Evolutionary conservation across 2,888 invertebrate species (phyloP).

Genomic region (Leptothorax acervorum): DNA sequence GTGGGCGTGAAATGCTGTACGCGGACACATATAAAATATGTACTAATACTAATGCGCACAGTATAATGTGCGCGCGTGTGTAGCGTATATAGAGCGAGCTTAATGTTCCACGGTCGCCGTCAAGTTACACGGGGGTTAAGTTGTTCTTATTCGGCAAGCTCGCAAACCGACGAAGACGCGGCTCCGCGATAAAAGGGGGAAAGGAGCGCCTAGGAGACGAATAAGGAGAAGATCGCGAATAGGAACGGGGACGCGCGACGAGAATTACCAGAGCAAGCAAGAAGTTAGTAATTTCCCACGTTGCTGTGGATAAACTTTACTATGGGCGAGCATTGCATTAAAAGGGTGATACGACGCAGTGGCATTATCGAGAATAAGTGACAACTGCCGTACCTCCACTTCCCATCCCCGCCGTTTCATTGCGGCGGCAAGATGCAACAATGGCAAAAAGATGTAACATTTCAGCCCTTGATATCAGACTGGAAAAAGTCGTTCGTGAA

Average conservation of each 20-base stretch:
- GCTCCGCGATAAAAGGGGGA: constrained; percentile 29
- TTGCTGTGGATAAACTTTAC: constrained; percentile 50
- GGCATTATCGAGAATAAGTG: constrained; percentile 39
- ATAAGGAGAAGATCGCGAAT: constrained; percentile 20
- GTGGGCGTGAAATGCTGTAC: constrained; percentile 49
- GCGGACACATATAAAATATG: constrained; percentile 35
- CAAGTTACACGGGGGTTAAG: constrained; percentile 68
- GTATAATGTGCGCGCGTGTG: neutral
- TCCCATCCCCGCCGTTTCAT: neutral
- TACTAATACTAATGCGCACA: constrained; percentile 66
- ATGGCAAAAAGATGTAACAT: neutral
- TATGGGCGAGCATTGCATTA: constrained; percentile 30
- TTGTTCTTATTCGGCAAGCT: constrained; percentile 71
- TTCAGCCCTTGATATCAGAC: neutral
- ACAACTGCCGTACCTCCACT: neutral
- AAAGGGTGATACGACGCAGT: constrained; percentile 33
- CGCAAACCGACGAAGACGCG: constrained; percentile 60
- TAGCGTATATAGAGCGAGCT: constrained; percentile 31
- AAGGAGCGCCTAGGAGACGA: constrained; percentile 9
- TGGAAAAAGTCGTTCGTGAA: neutral
- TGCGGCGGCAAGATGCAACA: neutral
- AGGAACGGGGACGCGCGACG: constrained; percentile 25
- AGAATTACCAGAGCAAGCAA: constrained; percentile 69
- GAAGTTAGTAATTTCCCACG: constrained; percentile 71
- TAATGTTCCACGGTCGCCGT: constrained; percentile 67